These are phyloP conservation scores for Drosophila prostipennis DNA, from an alignment of 2,888 invertebrate species.

Conservation along the genomic window DNA sequence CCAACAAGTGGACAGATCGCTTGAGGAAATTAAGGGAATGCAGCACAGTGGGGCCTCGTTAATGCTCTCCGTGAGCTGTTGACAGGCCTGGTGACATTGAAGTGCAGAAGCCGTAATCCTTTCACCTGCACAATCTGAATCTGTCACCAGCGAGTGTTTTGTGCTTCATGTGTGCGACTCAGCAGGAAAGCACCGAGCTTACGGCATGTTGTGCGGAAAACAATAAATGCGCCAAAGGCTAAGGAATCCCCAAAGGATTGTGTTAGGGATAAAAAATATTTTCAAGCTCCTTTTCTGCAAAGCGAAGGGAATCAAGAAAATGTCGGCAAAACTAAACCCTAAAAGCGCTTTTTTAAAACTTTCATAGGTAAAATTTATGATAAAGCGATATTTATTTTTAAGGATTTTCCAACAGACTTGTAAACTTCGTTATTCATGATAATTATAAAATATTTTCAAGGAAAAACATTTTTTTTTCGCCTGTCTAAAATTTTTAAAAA, in stretches of 20 bases:
- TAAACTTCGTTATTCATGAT: too few relatives aligned
- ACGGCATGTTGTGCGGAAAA: slow-evolving; percentile 22
- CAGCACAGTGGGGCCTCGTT: slow-evolving; percentile 17
- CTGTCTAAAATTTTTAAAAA: too few relatives aligned
- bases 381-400: too few relatives aligned
- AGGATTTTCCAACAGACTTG: too few relatives aligned
- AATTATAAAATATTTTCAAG: too few relatives aligned
- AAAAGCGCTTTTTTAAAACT: not conserved
- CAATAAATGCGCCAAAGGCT: slow-evolving; percentile 16
- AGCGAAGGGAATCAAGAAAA: not conserved
- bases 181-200: slow-evolving; percentile 1
- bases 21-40: slow-evolving; percentile 33
- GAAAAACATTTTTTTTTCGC: too few relatives aligned
- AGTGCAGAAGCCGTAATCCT: slow-evolving; percentile 32
- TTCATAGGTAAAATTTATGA: too few relatives aligned
- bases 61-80: slow-evolving; percentile 18
- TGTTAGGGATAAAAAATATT: not conserved
- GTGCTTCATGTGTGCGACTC: slow-evolving; percentile 8
- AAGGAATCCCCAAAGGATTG: not conserved
- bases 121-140: slow-evolving; percentile 30
- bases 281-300: not conserved
- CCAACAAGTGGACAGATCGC: slow-evolving; percentile 52
- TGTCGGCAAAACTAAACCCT: not conserved
- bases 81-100: slow-evolving; percentile 22
- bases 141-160: slow-evolving; percentile 25